Conservation (phyloP, 1,140 invertebrate species). For the Drosophila lini region DNA sequence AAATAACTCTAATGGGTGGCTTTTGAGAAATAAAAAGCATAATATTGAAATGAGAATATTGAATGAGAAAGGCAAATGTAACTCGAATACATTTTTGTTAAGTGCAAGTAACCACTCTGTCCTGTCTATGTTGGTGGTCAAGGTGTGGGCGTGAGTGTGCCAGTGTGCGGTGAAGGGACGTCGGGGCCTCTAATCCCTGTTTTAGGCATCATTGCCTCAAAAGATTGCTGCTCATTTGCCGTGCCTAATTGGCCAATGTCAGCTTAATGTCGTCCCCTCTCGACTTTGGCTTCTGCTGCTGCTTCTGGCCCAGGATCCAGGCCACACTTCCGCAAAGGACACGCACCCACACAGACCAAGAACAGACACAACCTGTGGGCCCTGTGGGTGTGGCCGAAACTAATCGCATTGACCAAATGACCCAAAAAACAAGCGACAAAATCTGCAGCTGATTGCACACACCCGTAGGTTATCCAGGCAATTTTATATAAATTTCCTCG, state of each 20-base stretch:
- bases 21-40: neutral
- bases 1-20: neutral
- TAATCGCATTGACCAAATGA: conserved; percentile 77
- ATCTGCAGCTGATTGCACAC: conserved; percentile 74
- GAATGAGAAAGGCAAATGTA: neutral
- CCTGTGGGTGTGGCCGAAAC: conserved; percentile 55
- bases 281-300: conserved; percentile 2
- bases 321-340: conserved; percentile 48
- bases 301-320: conserved; percentile 8
- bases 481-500: conserved; percentile 68
- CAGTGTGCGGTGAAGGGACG: conserved; percentile 1
- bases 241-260: conserved; percentile 79
- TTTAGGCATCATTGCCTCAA: conserved; percentile 77
- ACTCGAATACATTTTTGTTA: conserved; percentile 20
- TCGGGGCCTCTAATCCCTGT: conserved; percentile 39
- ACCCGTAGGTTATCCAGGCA: conserved; percentile 42
- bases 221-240: conserved; percentile 81
- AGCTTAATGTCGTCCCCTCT: conserved; percentile 70
- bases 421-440: conserved; percentile 75
- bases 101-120: neutral
- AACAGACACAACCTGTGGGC: conserved; percentile 26
- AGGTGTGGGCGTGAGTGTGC: conserved; percentile 37
- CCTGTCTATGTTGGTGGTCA: conserved; percentile 25
- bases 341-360: neutral
- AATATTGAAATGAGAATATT: neutral